Evolutionary conservation across 2,113 vertebrate species (phyloP).

Genomic region (Sinosuthora webbiana): DNA sequence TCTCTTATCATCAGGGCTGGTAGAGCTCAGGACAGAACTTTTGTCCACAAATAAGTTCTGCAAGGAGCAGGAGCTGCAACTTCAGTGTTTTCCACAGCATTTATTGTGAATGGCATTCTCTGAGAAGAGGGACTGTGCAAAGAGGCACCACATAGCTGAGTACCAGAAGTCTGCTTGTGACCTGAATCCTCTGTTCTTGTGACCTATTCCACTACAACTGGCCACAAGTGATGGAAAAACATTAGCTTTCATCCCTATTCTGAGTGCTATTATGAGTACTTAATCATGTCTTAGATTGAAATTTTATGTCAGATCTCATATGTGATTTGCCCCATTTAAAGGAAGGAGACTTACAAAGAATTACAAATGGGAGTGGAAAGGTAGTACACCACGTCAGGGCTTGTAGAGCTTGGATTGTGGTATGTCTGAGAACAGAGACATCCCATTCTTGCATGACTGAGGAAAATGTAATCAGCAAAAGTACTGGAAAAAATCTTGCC

Average conservation of each 20-base stretch:
- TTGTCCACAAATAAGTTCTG: not conserved
- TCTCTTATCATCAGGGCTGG: accelerated
- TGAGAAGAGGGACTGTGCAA: not conserved
- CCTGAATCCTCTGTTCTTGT: not conserved
- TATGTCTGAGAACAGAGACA: not conserved
- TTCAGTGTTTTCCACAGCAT: not conserved
- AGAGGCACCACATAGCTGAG: not conserved
- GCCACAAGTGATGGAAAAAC: not conserved
- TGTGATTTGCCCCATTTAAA: not conserved
- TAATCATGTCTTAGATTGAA: not conserved
- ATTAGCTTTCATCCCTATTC: not conserved
- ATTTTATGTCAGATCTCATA: not conserved
- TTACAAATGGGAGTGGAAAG: not conserved
- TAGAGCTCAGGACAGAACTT: not conserved
- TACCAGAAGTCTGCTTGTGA: not conserved
- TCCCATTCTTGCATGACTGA: not conserved
- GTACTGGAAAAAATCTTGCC: conserved; percentile 5
- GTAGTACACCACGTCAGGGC: accelerated
- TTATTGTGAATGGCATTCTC: too few relatives aligned
- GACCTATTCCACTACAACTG: not conserved
- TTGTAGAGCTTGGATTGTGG: not conserved
- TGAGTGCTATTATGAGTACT: accelerated
- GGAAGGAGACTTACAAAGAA: not conserved
- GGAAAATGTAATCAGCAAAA: conserved; percentile 35
- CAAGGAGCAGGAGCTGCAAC: not conserved